A percentile compares a stretch with the other conserved stretches of the same genome.
Conservation (phyloP, 2,888 invertebrate species). For the Chrysomela aeneicollis region DNA sequence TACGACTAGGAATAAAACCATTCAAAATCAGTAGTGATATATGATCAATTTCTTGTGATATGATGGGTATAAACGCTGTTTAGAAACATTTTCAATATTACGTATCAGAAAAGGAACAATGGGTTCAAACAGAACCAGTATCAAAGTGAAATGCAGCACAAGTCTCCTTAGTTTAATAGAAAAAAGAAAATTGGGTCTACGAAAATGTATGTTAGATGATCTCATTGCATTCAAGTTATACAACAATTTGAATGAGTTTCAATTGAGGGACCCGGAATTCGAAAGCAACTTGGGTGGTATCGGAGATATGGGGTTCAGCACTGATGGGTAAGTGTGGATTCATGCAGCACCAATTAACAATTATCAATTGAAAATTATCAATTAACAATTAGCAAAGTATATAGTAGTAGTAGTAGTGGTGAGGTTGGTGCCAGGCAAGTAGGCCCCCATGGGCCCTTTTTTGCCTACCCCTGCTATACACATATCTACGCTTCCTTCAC, state of each 20-base stretch:
- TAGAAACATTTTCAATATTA: not conserved
- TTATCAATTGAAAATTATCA: too few species aligned
- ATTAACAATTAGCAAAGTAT: too few species aligned
- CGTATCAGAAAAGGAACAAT: not conserved
- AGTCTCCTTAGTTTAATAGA: slow-evolving; percentile 35
- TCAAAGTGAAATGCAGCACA: slow-evolving; percentile 27
- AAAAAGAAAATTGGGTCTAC: slow-evolving; percentile 48
- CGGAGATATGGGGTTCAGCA: slow-evolving; percentile 89
- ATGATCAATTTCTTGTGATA: not conserved
- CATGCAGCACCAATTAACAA: too few species aligned
- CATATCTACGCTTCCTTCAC: too few species aligned
- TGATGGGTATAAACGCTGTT: not conserved
- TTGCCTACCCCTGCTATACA: too few species aligned
- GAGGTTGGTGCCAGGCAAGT: too few species aligned
- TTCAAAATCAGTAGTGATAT: too few species aligned
- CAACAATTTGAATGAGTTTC: slow-evolving; percentile 51
- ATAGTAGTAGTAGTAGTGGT: too few species aligned
- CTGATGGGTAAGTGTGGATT: slow-evolving; percentile 78
- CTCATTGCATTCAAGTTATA: slow-evolving; percentile 55
- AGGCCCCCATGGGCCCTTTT: too few species aligned
- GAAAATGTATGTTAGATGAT: slow-evolving; percentile 48
- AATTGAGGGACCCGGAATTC: slow-evolving; percentile 22
- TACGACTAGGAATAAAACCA: too few species aligned
- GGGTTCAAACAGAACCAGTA: slow-evolving; percentile 23
- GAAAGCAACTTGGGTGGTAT: slow-evolving; percentile 71